Evolutionary conservation across 2,797 vertebrate species (phyloP).

Genomic region (Melanotaenia pygmaea): DNA sequence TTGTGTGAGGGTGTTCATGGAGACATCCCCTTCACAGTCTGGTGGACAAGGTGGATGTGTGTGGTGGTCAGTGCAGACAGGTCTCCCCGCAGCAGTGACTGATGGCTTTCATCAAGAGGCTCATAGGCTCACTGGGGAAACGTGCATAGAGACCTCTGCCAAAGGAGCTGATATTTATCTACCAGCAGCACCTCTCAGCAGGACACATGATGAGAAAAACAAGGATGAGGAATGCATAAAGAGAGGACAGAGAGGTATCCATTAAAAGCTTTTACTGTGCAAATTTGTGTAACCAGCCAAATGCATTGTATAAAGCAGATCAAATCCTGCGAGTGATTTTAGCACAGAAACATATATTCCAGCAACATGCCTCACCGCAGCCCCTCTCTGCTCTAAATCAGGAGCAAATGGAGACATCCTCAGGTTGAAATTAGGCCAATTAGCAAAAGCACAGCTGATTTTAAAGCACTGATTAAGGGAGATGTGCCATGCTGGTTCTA

Average conservation of each 20-base stretch:
- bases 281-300: slow-evolving; percentile 24
- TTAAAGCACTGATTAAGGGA: slow-evolving; percentile 83
- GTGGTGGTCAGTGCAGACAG: slow-evolving; percentile 87
- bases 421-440: slow-evolving; percentile 87
- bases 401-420: slow-evolving; percentile 86
- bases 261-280: slow-evolving; percentile 31
- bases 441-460: slow-evolving; percentile 85
- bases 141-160: slow-evolving; percentile 86
- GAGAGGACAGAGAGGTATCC: slow-evolving; percentile 27
- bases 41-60: slow-evolving; percentile 80
- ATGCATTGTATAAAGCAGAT: slow-evolving; percentile 7
- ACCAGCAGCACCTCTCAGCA: slow-evolving; percentile 43
- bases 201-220: slow-evolving; percentile 30
- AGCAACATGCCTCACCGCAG: slow-evolving; percentile 76
- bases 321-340: slow-evolving; percentile 32
- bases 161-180: slow-evolving; percentile 86
- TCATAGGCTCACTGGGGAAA: slow-evolving; percentile 84
- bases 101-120: slow-evolving; percentile 96
- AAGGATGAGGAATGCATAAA: slow-evolving; percentile 30
- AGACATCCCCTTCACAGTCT: slow-evolving; percentile 96
- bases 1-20: slow-evolving; percentile 86
- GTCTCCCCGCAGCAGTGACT: slow-evolving; percentile 91
- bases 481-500: slow-evolving; percentile 84
- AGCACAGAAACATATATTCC: slow-evolving; percentile 42
- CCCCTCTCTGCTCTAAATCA: slow-evolving; percentile 84